These are phyloP conservation scores for Ameiurus melas DNA, from an alignment of 2,113 vertebrate genomes.

Conservation along the genomic window DNA sequence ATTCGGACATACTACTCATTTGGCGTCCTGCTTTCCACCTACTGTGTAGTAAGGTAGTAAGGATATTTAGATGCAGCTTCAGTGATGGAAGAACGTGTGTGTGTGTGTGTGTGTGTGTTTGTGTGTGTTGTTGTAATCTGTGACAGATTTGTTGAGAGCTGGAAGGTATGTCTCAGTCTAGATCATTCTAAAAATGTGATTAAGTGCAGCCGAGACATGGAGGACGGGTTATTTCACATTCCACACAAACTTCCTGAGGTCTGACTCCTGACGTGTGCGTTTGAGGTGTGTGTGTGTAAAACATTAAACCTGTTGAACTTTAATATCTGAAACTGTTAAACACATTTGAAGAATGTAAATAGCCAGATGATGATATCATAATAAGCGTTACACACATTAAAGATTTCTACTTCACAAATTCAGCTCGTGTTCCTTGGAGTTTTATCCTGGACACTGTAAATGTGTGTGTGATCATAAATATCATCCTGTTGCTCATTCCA, in stretches of 20 bases:
- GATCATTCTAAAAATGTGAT: neutral
- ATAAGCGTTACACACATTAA: too few relatives aligned
- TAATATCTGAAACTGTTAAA: neutral
- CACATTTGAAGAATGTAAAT: neutral
- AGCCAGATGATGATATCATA: too few relatives aligned
- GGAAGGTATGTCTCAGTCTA: neutral
- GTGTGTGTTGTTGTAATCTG: neutral
- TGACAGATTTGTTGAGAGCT: neutral
- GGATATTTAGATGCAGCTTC: too few relatives aligned
- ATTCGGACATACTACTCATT: too few relatives aligned
- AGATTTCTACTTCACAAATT: too few relatives aligned
- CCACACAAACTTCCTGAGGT: neutral
- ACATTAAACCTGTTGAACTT: neutral
- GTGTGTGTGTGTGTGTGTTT: neutral
- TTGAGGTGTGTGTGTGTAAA: neutral
- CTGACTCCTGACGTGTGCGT: neutral
- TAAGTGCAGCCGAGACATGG: neutral
- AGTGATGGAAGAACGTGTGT: neutral
- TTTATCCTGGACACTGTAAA: neutral
- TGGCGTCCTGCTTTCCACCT: too few relatives aligned
- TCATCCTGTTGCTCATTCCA: neutral
- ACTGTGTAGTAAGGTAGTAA: too few relatives aligned
- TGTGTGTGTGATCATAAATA: neutral
- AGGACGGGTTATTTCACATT: neutral
- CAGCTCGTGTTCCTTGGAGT: neutral